Base-by-base conservation (phyloP, 2,888 invertebrate genomes). In the Drosophila demipolita region DNA sequence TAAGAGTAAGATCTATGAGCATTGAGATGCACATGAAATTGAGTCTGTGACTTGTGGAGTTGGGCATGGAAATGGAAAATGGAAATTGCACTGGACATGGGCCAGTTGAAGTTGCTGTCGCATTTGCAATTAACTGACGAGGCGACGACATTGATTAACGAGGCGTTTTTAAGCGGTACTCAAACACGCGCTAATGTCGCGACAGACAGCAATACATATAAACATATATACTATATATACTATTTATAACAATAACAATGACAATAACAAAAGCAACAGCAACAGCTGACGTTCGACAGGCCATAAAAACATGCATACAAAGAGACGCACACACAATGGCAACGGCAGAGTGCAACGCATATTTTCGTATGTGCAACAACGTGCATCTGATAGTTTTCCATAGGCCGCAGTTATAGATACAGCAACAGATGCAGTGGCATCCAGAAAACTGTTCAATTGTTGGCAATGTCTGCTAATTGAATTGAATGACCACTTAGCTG, bases 141-240 rank as follows among this genome's bases (percentile, higher is more conserved):
- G 58, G 53, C 63, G 73, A 78, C 78, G 84, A 83, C 85, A 87
- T 84, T 90, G 90, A 90, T 91, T 90, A 91, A 87, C 87, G 82
- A 89, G 73, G 64, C 76, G 57, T 73, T 87, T 83, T 85, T 77
- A 79, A 84, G 87, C 75, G 58, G 74, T 79, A 83, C 85, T 90
- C 77, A 80, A 80, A 75, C 82, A 78, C 80, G 78, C 87, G 78
- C 79, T 75, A 82, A 74, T 84, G 68, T 75, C 67, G 63, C 62
- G 65, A 57, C 78, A 74, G 75, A 67, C 67, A 57, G 42, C 73
- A 73, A 61, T 60, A 60, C 7, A 36, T 7, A 3, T 3, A 9
- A 4, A 53, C 3, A 11, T 17, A 66, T 55, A 48, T 50, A 55
- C 36, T 36, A 54, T 23, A 20, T 6, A 20, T 50, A 55, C 36